Evolutionary conservation across 2,113 vertebrate genomes (phyloP).

Genomic region (Esox niger): DNA sequence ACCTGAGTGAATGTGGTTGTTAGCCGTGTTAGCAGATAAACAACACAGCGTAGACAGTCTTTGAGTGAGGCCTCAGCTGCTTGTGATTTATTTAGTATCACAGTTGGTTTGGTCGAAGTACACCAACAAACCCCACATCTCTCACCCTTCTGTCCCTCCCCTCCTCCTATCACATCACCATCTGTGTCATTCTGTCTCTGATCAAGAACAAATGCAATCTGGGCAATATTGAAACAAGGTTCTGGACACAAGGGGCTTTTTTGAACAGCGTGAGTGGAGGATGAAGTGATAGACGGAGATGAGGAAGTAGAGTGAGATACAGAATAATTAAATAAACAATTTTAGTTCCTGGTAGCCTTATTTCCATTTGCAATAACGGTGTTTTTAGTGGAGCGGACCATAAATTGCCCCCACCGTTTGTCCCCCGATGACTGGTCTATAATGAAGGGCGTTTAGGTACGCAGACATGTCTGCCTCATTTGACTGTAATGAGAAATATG

Average conservation of each 20-base stretch:
- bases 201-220: conserved; percentile 56
- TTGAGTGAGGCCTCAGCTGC: not conserved
- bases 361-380: conserved; percentile 59
- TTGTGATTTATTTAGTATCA: not conserved
- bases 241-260: conserved; percentile 34
- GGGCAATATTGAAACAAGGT: conserved; percentile 69
- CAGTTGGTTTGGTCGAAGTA: conserved; percentile 29
- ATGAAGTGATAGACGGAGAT: conserved; percentile 18
- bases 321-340: conserved; percentile 74
- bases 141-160: not conserved
- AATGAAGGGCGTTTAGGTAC: conserved; percentile 67
- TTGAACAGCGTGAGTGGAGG: conserved; percentile 44
- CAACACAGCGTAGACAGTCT: conserved; percentile 34
- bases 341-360: conserved; percentile 59
- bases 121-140: conserved; percentile 17
- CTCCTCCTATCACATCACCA: not conserved
- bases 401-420: conserved; percentile 68
- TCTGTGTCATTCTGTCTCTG: conserved; percentile 24
- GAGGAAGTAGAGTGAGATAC: conserved; percentile 21
- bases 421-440: conserved; percentile 45
- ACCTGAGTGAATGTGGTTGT: conserved; percentile 30
- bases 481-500: conserved; percentile 71
- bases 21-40: conserved; percentile 43
- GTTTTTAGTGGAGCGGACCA: conserved; percentile 49
- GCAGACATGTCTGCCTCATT: conserved; percentile 69